phyloP scores from a whole-genome alignment of 2,888 invertebrate species.

The Pristionchus arcanus region DNA sequence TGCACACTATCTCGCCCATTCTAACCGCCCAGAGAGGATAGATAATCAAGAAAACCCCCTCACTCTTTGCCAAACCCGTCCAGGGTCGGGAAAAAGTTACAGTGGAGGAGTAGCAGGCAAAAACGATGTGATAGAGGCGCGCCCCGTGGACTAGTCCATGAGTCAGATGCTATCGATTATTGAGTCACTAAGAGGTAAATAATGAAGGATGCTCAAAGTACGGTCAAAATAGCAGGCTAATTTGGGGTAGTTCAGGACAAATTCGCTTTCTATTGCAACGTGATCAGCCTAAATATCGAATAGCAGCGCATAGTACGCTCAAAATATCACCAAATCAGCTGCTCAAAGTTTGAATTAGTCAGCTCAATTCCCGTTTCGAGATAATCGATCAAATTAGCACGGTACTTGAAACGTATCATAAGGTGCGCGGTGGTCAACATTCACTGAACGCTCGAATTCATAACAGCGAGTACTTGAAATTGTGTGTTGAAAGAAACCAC shows the following conservation, averaged over 20 bases:
- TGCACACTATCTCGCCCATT: neutral
- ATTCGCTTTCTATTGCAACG: neutral
- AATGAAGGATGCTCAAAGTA: neutral
- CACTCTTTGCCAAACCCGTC: neutral
- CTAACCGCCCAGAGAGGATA: neutral
- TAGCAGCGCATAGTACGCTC: neutral
- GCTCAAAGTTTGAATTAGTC: no score
- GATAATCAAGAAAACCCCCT: neutral
- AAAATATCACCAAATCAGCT: neutral
- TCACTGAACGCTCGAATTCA: neutral
- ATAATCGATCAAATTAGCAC: neutral
- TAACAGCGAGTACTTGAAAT: neutral
- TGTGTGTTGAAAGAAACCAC: neutral
- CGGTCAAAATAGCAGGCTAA: neutral
- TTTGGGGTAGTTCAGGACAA: no score
- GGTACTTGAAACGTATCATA: constrained; percentile 24
- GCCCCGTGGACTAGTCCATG: constrained; percentile 26
- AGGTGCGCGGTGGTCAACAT: neutral
- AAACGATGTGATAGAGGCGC: constrained; percentile 30
- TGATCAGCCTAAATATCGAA: neutral
- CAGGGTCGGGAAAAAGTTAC: constrained; percentile 39
- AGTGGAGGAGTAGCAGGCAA: neutral
- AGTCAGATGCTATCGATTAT: constrained; percentile 20
- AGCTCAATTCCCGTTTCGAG: neutral
- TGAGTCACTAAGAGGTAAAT: neutral